Base-by-base conservation (phyloP, 2,888 invertebrate species). In the Cosmia pyralina region DNA sequence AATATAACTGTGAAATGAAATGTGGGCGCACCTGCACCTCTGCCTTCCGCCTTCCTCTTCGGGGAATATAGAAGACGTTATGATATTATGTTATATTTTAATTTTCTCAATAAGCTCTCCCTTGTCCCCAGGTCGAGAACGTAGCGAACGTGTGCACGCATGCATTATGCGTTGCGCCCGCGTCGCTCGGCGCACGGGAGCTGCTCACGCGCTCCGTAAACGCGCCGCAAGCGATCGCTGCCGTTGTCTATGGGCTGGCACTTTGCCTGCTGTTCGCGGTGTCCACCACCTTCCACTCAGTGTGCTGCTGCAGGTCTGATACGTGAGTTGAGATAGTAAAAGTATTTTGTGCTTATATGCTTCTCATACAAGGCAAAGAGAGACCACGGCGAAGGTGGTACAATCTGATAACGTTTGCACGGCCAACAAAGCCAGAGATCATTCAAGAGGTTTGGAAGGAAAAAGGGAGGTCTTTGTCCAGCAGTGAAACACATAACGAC, bases 81-180 rank as follows among this genome's bases (percentile, higher is more conserved):
- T 38, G 38, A 28, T 38, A 0, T 8, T 41, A 1, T 41, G 6
- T 41, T 41, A 38, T 41, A 1, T 41, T 41, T 41, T 41, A 38
- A 38, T 38, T 41, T 41, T 41, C 41, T 41, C 41, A 41, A 41
- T 41, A 55, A 15, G 10, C 1, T 28, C 22, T 65, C 55, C 38
- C 46, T 65, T 76, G 68, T 41, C 67, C n/a, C 1, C 94, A 98
- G 95, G 97, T 98, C 84, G 99, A 99, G 93, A 99, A 99, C 91
- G 95, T 98, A 79, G 99, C 99, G 63, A 99, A 99, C 95, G 98
- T 99, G 63, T 96, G 98, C 88, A 99, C 99, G 50, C 99, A 99
- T 94, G 99, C 98, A 71, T 97, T 98, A 76, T 98, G 98, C 97
- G 98, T 99, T 67, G 96, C 98, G 84, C 99, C 99, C 60, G 98